phyloP scores from a whole-genome alignment of 2,113 vertebrate species.

The Lepidothrix coronata region DNA sequence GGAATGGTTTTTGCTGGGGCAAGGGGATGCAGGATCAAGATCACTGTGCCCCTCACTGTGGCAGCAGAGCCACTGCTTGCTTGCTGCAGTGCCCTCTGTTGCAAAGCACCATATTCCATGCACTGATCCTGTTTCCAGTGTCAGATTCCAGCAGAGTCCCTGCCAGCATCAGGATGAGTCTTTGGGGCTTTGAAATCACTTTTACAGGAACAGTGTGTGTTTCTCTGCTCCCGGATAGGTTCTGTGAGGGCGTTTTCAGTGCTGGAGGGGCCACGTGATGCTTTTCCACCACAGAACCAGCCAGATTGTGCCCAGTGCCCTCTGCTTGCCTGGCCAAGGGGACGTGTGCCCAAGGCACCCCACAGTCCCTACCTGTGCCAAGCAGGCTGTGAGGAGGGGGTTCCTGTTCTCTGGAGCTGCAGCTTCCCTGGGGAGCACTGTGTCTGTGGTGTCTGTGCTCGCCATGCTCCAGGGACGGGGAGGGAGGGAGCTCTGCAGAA shows the following conservation, averaged over 20 bases:
- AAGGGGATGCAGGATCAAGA: fast-evolving
- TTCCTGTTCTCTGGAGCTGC: not conserved
- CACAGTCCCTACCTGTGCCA: fast-evolving
- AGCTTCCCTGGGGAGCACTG: not conserved
- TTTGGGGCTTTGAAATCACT: not conserved
- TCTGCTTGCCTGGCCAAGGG: not conserved
- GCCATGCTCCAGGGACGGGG: fast-evolving
- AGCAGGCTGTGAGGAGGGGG: fast-evolving
- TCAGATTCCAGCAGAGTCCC: not conserved
- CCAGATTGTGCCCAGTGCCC: not conserved
- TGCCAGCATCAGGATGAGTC: not conserved
- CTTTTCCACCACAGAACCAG: not conserved
- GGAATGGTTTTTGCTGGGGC: fast-evolving
- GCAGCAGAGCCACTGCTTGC: fast-evolving
- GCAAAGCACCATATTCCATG: fast-evolving
- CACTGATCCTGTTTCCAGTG: not conserved
- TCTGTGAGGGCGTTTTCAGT: not conserved
- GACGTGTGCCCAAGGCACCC: fast-evolving
- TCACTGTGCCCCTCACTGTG: not conserved
- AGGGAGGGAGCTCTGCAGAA: not conserved
- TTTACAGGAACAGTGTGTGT: not conserved
- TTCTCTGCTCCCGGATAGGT: not conserved
- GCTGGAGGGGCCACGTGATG: not conserved
- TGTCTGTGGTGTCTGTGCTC: fast-evolving
- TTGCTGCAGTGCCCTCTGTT: not conserved